These are phyloP conservation scores for Electrona antarctica DNA, from an alignment of 2,113 vertebrate genomes.

Conservation along the genomic window DNA sequence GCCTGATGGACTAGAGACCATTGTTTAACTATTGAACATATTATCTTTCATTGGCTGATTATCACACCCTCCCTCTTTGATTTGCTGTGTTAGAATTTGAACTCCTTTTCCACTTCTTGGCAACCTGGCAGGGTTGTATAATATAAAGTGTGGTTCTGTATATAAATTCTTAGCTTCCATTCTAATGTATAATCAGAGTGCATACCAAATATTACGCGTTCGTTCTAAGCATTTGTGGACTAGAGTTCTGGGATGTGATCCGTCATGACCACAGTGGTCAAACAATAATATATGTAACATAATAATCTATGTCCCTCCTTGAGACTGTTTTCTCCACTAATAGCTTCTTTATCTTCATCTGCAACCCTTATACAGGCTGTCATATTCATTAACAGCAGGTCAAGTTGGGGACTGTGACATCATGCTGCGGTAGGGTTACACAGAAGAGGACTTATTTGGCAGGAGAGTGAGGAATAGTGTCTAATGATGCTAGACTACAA, in stretches of 20 bases:
- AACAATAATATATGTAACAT: not conserved
- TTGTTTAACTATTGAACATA: too few relatives aligned
- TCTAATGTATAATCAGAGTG: not conserved
- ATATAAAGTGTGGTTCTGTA: too few relatives aligned
- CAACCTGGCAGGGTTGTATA: conserved; percentile 1
- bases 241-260: not conserved
- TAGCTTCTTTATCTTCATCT: not conserved
- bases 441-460: not conserved
- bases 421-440: not conserved
- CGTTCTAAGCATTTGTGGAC: not conserved
- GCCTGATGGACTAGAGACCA: conserved; percentile 16
- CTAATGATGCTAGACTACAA: too few relatives aligned
- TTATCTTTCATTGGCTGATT: too few relatives aligned
- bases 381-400: not conserved
- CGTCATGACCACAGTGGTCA: not conserved
- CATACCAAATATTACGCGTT: conserved; percentile 4
- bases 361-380: too few relatives aligned
- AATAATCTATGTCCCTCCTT: not conserved
- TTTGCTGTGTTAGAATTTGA: conserved; percentile 10
- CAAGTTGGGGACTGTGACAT: too few relatives aligned
- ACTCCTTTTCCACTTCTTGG: conserved; percentile 36
- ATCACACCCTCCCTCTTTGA: conserved; percentile 50
- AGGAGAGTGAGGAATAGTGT: too few relatives aligned
- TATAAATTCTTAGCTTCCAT: too few relatives aligned
- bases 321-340: not conserved